Percentiles rank a stretch among this genome's conserved stretches.
phyloP scores from a whole-genome alignment of 2,888 invertebrate species.

The Amaurobius ferox region DNA sequence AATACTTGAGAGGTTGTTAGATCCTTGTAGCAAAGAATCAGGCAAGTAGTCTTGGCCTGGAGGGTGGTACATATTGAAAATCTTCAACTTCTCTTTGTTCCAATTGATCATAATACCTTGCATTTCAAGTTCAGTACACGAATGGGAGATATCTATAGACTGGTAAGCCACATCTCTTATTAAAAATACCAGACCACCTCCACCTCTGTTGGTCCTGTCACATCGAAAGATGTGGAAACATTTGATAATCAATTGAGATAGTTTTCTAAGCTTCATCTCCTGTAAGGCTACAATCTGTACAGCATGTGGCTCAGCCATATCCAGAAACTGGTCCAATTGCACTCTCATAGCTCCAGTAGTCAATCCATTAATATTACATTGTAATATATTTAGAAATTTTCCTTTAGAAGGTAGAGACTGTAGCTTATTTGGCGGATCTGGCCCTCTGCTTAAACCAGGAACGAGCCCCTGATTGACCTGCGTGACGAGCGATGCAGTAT shows the following conservation, averaged over 20 bases:
- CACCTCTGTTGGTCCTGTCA: neutral
- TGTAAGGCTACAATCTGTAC: neutral
- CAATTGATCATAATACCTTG: neutral
- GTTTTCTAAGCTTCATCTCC: neutral
- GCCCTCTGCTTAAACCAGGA: conserved; percentile 1
- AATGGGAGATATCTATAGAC: neutral
- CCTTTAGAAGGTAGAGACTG: neutral
- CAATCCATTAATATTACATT: conserved; percentile 8
- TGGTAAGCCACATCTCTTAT: neutral
- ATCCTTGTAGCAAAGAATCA: neutral
- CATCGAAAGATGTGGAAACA: neutral
- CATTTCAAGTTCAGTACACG: neutral
- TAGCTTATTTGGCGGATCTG: neutral
- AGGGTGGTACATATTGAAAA: neutral
- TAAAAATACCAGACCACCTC: neutral
- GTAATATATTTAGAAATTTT: neutral
- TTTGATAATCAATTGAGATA: neutral
- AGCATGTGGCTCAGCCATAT: neutral
- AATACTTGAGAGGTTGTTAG: too few relatives aligned
- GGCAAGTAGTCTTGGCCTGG: neutral
- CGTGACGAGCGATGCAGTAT: neutral
- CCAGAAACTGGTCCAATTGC: neutral
- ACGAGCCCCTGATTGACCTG: neutral
- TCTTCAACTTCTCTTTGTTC: neutral
- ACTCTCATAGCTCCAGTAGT: too few relatives aligned